Base-by-base conservation (phyloP, 2,888 invertebrate species). In the Hemicrepidius hirtus region DNA sequence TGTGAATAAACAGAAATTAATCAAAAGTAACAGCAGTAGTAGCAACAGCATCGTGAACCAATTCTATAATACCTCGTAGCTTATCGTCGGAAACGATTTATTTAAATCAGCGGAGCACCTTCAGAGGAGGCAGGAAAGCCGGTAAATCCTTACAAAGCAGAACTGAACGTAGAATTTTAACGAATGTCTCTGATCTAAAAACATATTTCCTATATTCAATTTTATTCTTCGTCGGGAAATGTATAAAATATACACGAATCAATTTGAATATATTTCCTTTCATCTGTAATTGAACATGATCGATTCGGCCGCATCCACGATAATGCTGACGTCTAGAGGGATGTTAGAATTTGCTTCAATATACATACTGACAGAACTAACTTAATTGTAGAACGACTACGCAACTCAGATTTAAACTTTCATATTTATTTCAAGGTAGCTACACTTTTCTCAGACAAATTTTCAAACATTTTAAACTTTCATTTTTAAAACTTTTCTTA, bases 281-380 rank as follows among this genome's bases (percentile, higher is more conserved):
- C 75, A 75, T 73, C 75, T 73, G 75, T 75, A 75, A 75, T 75
- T 75, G 75, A 73, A 75, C 70, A 66, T 73, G 75, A 73, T 67
- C 73, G 73, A 67, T 67, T 69, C 66, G 53, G 62, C 66, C 72
- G 62, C 75, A 69, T 74, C 66, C 55, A 46, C 46, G 41, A 73
- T 73, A 73, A 65, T 53, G 69, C 73, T 60, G 65, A 73, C 65
- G 60, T 69, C 50, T 59, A 24, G 60, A 69, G 50, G 35, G 60
- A 66, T 62, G 66, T 53, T 59, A 60, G 41, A 71, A 67, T 62
- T 44, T 71, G 41, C 46, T 46, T 59, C 37, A 12, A 53, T 24
- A 35, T 55, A 55, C 16, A 37, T 57, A 16, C 28, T 40, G 37
- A 57, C 18, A 57, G 57, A 57, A 32, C 37, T 57, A 57, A 57